phyloP scores from a whole-genome alignment of 2,113 vertebrate species.

The Mormyrus lacerda region DNA sequence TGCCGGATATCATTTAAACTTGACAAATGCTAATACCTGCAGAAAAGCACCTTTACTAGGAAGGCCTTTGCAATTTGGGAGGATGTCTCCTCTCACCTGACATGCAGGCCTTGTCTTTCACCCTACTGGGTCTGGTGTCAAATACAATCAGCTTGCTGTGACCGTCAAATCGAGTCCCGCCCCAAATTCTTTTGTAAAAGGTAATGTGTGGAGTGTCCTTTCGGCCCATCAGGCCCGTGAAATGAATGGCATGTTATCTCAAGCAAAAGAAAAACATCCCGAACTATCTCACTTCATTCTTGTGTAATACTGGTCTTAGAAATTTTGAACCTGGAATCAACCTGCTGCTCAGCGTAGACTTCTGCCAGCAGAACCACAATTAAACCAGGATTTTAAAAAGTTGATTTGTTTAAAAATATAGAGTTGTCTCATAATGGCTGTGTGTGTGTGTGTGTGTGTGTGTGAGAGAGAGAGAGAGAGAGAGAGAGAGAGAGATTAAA shows the following conservation, averaged over 20 bases:
- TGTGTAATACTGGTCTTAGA: background rate
- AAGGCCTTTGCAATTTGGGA: background rate
- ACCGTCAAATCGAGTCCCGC: background rate
- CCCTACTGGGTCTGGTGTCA: background rate
- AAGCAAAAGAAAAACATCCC: background rate
- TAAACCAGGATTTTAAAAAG: no score
- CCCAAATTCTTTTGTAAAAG: background rate
- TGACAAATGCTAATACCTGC: slow-evolving; percentile 23
- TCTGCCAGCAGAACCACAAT: no score
- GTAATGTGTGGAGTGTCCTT: background rate
- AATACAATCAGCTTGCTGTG: background rate
- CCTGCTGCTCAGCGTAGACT: no score
- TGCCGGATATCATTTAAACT: slow-evolving; percentile 12
- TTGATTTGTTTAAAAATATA: no score
- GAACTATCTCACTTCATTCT: background rate
- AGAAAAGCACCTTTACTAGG: background rate
- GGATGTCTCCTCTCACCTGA: background rate
- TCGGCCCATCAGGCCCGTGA: background rate
- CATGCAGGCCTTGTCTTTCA: background rate
- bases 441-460: no score
- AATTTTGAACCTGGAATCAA: no score
- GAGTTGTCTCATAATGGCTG: no score
- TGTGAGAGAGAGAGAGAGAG: background rate
- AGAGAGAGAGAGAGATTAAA: background rate
- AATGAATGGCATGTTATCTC: background rate